Conservation (phyloP, 2,113 vertebrate species). For the Poeciliopsis occidentalis region DNA sequence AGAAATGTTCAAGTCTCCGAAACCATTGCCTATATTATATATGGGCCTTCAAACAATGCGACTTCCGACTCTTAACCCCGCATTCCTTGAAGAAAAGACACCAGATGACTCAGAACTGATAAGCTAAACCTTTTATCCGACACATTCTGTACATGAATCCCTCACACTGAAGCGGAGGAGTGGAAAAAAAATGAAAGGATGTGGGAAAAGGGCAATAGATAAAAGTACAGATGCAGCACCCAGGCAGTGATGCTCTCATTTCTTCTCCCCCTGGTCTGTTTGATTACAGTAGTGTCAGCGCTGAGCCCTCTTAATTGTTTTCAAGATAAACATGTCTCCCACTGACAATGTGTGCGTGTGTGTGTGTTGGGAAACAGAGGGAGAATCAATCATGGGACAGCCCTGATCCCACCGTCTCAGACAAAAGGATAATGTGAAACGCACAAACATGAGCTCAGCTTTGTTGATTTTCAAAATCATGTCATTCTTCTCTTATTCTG, state of each 20-base stretch:
- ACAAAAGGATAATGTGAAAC: slow-evolving; percentile 9
- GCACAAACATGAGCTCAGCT: slow-evolving; percentile 3
- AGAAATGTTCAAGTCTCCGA: neutral
- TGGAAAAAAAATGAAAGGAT: slow-evolving; percentile 4
- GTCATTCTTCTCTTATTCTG: slow-evolving; percentile 9
- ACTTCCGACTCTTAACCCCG: slow-evolving; percentile 16
- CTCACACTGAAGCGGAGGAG: slow-evolving; percentile 31
- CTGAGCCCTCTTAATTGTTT: slow-evolving; percentile 67
- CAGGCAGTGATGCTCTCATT: slow-evolving; percentile 55
- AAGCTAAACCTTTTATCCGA: slow-evolving; percentile 38
- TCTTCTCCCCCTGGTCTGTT: slow-evolving; percentile 56
- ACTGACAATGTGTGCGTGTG: slow-evolving; percentile 53
- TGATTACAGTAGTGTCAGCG: slow-evolving; percentile 68
- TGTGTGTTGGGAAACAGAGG: slow-evolving; percentile 39
- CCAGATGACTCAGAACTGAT: slow-evolving; percentile 30
- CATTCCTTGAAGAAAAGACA: neutral
- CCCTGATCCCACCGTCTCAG: slow-evolving; percentile 1
- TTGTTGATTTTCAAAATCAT: slow-evolving; percentile 1
- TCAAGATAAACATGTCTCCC: slow-evolving; percentile 60
- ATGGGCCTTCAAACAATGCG: neutral
- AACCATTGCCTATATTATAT: neutral
- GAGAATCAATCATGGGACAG: slow-evolving; percentile 58
- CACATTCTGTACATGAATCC: slow-evolving; percentile 41
- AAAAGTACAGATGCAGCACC: slow-evolving; percentile 71
- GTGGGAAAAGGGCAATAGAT: slow-evolving; percentile 58